phyloP scores from a whole-genome alignment of 2,888 invertebrate species.

The Mallateleia sp. region DNA sequence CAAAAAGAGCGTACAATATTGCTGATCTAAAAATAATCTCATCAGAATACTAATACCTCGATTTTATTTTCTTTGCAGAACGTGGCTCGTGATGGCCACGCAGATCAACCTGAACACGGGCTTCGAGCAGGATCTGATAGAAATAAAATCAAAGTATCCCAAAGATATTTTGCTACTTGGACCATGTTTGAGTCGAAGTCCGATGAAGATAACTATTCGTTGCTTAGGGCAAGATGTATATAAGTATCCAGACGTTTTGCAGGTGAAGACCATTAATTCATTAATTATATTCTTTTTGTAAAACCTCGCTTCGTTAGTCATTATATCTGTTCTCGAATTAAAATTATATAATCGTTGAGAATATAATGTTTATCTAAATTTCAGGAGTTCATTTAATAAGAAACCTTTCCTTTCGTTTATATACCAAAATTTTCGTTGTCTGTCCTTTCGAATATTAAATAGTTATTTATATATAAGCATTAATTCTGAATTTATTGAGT shows the following conservation, averaged over 20 bases:
- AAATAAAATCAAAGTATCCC: slow-evolving; percentile 90
- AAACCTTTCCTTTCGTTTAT: too few relatives aligned
- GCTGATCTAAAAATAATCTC: neutral
- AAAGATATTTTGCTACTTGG: slow-evolving; percentile 90
- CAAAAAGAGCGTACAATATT: slow-evolving; percentile 8
- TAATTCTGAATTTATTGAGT: too few relatives aligned
- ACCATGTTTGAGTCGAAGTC: slow-evolving; percentile 88
- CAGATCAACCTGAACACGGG: slow-evolving; percentile 94
- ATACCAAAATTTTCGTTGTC: too few relatives aligned
- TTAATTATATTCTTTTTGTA: too few relatives aligned
- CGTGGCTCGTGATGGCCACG: slow-evolving; percentile 93
- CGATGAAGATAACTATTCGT: slow-evolving; percentile 91
- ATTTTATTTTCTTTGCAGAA: slow-evolving; percentile 88
- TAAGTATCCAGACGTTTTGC: slow-evolving; percentile 93
- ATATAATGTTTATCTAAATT: too few relatives aligned
- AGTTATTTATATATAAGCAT: too few relatives aligned
- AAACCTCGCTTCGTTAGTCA: too few relatives aligned
- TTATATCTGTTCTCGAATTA: too few relatives aligned
- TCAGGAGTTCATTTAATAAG: too few relatives aligned
- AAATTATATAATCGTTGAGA: too few relatives aligned
- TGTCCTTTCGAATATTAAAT: too few relatives aligned
- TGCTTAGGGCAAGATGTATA: slow-evolving; percentile 92
- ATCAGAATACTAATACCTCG: neutral
- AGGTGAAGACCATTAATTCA: slow-evolving; percentile 87
- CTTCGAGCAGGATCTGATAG: slow-evolving; percentile 91